Evolutionary conservation across 2,888 invertebrate genomes (phyloP), one percentile per base, ranked within the genome.

Genomic region (Oscheius onirici): DNA sequence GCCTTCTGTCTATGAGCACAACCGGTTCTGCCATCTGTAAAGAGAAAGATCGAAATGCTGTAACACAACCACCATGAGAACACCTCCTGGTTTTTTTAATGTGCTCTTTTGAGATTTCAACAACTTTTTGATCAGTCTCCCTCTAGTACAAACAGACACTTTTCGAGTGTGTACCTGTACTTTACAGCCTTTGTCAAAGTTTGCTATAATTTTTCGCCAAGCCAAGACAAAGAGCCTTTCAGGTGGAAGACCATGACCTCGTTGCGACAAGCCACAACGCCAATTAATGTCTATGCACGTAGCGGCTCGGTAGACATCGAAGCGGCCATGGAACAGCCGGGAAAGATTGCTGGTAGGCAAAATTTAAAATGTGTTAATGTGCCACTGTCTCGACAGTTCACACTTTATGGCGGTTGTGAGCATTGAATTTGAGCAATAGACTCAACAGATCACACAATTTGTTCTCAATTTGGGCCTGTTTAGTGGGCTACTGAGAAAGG

Each of bases 221-320:
- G n/a, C 17, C 22, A 20, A 17, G n/a, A 40, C n/a, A 58, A 34
- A 20, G 6, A 34, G 3, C 10, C 44, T 66, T 71, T 55, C 71
- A 78, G 78, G 73, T 78, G 78, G 75, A 73, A 74, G 65, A 75
- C 75, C 69, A 78, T 78, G 78, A 76, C 78, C 65, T 78, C 78
- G 51, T 72, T 78, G 3, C 73, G 75, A 46, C 76, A 75, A 60
- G 67, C 73, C 13, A 43, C 72, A 55, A 69, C 75, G 44, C 73
- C 78, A 11, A 66, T 71, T 8, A 66, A 65, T 20, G 65, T 71
- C 22, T 71, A 63, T 43, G 43, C 6, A 8, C 46, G 63, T 17
- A 63, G 49, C n/a, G 22, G 44, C 2, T 54, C 66, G 13, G 58
- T 46, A 13, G 71, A 71, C 43, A 55, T 66, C 17, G 71, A 71